These are phyloP conservation scores for Ophioninae sp. DNA, from an alignment of 2,888 invertebrate species.

Conservation along the genomic window DNA sequence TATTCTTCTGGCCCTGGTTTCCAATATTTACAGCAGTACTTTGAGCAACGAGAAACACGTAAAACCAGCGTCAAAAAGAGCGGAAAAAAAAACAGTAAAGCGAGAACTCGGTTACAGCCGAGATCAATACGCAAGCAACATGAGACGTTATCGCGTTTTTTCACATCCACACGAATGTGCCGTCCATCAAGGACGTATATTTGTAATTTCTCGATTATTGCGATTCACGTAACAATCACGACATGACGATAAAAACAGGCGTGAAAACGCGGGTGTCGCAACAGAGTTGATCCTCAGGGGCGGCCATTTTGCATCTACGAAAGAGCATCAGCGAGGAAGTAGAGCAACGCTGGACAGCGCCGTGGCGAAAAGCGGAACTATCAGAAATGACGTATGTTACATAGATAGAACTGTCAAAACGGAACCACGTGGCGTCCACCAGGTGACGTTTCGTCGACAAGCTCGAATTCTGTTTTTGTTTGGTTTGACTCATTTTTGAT, in stretches of 20 bases:
- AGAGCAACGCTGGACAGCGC: constrained; percentile 54
- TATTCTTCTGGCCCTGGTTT: background rate
- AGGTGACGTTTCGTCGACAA: background rate
- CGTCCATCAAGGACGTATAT: constrained; percentile 46
- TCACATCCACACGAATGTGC: constrained; percentile 29
- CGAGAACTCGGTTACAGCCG: constrained; percentile 63
- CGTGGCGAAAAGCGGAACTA: constrained; percentile 41
- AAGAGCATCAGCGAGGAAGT: constrained; percentile 50
- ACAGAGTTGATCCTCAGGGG: constrained; percentile 35
- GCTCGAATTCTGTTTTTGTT: constrained; percentile 10
- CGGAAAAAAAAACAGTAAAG: background rate
- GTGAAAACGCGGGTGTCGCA: constrained; percentile 61
- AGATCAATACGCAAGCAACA: constrained; percentile 41
- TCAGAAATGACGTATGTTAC: constrained; percentile 16
- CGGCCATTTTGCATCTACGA: constrained; percentile 59
- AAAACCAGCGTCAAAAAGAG: background rate
- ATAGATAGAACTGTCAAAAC: constrained; percentile 67
- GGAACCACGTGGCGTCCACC: constrained; percentile 68
- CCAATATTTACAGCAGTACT: constrained; percentile 38
- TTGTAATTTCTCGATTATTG: background rate
- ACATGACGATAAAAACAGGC: constrained; percentile 58
- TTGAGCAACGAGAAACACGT: background rate
- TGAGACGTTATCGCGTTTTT: constrained; percentile 35
- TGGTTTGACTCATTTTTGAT: background rate
- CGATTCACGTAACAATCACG: constrained; percentile 39